Evolutionary conservation across 2,113 vertebrate species (phyloP), one percentile per base, ranked within the genome.

Genomic region (Upupa epops): DNA sequence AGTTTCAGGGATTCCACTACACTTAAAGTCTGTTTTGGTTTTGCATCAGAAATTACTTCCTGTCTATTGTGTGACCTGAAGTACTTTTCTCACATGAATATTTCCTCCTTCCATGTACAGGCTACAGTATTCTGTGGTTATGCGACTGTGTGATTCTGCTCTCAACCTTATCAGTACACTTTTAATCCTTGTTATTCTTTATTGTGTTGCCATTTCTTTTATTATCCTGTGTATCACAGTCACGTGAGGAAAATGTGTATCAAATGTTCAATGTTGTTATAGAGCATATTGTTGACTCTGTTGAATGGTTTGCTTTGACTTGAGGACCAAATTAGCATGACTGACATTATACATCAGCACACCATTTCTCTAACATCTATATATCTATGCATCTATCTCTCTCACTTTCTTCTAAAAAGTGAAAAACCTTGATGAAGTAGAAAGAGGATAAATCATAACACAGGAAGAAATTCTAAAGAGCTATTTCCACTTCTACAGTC

Each of bases 121-220:
- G 26, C 17, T 51, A 45, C 28, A 34, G 25, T 81, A 28, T 29
- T 42, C 32, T 2, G 16, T 34, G 34, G 21, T 45, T 1, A 0
- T 56, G 28, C 56, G 42, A 34, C 5, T 46, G 19, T 16, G 45
- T 46, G 45, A 46, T 83, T 54, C 34, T 37, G 8, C 14, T 68
- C 8, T 42, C 14, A 34, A 4, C 12, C 0, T 0, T 56, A 59
- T 29, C n/a, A 15, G 5, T 24, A 18, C 8, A 45, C 7, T 60
- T 65, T n/a, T 40, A 24, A 48, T 83, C 21, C 18, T 42, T 71
- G 4, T 16, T 64, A 28, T 37, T 28, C 6, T 49, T 77, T 40
- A 8, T 20, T 65, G 19, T 28, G 13, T 55, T 42, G 17, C 26
- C 22, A 1, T 72, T 71, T 68, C 28, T 15, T 69, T 63, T 49